phyloP scores from a whole-genome alignment of 2,888 invertebrate genomes.

The Sesamia inferens region DNA sequence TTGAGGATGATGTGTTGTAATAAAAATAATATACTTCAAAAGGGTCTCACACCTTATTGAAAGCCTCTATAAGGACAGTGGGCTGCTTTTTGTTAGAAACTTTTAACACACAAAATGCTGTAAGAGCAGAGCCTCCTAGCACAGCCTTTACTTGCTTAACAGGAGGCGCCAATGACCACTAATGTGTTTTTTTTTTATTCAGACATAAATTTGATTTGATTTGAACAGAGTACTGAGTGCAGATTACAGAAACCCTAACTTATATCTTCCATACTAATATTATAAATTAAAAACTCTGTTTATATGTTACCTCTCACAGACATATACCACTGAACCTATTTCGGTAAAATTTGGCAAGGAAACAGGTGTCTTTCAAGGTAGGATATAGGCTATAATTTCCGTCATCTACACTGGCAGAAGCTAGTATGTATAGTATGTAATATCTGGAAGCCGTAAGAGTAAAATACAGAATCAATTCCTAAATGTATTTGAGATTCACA shows the following conservation, averaged over 20 bases:
- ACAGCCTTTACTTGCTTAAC: too few species aligned
- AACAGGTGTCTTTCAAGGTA: not conserved
- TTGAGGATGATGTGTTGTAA: too few species aligned
- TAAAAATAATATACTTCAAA: too few species aligned
- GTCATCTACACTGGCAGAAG: not conserved
- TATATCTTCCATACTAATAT: not conserved
- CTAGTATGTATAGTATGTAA: not conserved
- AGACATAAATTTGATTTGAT: too few species aligned
- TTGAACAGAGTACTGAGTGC: too few species aligned
- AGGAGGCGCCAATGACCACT: too few species aligned
- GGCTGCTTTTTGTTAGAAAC: too few species aligned
- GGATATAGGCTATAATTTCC: not conserved
- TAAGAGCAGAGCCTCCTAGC: too few species aligned
- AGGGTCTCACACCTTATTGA: too few species aligned
- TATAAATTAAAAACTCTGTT: not conserved
- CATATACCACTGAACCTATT: not conserved
- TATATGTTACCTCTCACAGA: not conserved
- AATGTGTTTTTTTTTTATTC: too few species aligned
- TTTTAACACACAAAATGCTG: too few species aligned
- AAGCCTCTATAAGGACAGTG: too few species aligned
- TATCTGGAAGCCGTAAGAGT: not conserved
- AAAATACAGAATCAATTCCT: slow-evolving; percentile 2
- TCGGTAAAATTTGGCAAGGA: not conserved
- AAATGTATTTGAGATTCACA: slow-evolving; percentile 25
- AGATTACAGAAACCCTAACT: not conserved